Percentiles rank a stretch among this genome's conserved stretches.
phyloP scores from a whole-genome alignment of 1,140 invertebrate species.

The Drosophila suzukii region DNA sequence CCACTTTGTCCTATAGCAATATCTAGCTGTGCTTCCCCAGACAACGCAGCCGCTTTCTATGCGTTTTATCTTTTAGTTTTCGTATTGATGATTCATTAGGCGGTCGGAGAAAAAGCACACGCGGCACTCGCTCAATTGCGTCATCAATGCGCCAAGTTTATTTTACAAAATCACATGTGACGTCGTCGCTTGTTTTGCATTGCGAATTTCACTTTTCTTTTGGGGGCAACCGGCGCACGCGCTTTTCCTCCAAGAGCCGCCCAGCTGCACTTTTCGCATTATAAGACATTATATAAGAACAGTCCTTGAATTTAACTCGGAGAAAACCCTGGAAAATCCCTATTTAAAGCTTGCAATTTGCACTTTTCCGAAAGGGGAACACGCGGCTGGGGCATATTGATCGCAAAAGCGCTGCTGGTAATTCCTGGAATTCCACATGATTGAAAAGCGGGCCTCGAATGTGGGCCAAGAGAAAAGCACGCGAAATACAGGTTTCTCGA shows the following conservation, averaged over 20 bases:
- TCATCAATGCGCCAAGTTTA: constrained; percentile 57
- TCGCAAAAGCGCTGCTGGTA: neutral
- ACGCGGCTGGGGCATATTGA: constrained; percentile 18
- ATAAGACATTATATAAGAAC: constrained; percentile 35
- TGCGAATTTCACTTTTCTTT: constrained; percentile 46
- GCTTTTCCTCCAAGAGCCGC: constrained; percentile 31
- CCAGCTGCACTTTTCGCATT: constrained; percentile 39
- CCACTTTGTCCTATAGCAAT: constrained; percentile 7
- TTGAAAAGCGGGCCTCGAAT: neutral
- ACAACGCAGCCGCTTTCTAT: constrained; percentile 38
- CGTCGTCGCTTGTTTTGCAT: constrained; percentile 32
- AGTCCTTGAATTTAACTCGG: constrained; percentile 23
- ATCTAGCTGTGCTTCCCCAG: constrained; percentile 32
- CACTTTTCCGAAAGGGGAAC: neutral
- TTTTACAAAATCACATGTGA: constrained; percentile 52
- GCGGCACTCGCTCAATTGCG: constrained; percentile 67
- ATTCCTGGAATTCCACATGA: constrained; percentile 33
- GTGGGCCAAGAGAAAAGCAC: constrained; percentile 6
- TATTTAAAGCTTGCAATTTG: neutral
- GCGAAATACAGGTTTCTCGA: no score
- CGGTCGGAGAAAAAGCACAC: constrained; percentile 61
- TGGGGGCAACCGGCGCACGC: constrained; percentile 31
- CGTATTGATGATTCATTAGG: constrained; percentile 65
- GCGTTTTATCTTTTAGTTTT: constrained; percentile 4
- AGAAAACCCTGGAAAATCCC: neutral